Evolutionary conservation across 1,140 invertebrate genomes (phyloP), one percentile per base, ranked within the genome.

Genomic region (Myzus persicae): DNA sequence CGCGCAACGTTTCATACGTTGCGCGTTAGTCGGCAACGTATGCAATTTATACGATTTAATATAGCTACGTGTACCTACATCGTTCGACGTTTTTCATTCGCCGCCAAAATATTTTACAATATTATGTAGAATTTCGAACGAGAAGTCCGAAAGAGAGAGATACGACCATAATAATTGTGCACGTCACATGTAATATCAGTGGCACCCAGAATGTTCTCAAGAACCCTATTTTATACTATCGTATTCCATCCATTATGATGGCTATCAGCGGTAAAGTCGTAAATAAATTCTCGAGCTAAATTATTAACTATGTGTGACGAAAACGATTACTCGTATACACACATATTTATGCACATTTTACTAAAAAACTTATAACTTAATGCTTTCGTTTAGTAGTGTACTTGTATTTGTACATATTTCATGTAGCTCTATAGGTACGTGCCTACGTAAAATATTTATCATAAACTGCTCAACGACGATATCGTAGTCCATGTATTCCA

Each of bases 221-320:
- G 14, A n/a, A n/a, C 59, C 14, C 59, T 18, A 31, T 24, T 7
- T 1, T 54, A 24, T 9, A 26, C 54, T 18, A 18, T 18, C n/a
- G n/a, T 18, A 76, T 76, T 76, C 5, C 31, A n/a, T 76, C n/a
- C 59, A 76, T 67, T n/a, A 6, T 5, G 59, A 76, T 76, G 59
- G 59, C 3, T n/a, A 76, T 76, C 59, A 18, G 59, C 18, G 59
- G 59, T 5, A 18, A 76, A n/a, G 59, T 76, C 59, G n/a, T n/a
- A 76, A 76, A 76, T n/a, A n/a, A 76, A 76, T 76, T 76, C 59
- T n/a, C 59, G 59, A n/a, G 14, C 59, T 76, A 76, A 76, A 76
- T 67, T 76, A 76, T n/a, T 76, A 76, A 76, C 59, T n/a, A 76
- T 6, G 31, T 76, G 59, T 76, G 59, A 76, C 59, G 59, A 76